Base-by-base conservation (phyloP, 2,888 invertebrate species). In the Reticulitermes lucifugus region DNA sequence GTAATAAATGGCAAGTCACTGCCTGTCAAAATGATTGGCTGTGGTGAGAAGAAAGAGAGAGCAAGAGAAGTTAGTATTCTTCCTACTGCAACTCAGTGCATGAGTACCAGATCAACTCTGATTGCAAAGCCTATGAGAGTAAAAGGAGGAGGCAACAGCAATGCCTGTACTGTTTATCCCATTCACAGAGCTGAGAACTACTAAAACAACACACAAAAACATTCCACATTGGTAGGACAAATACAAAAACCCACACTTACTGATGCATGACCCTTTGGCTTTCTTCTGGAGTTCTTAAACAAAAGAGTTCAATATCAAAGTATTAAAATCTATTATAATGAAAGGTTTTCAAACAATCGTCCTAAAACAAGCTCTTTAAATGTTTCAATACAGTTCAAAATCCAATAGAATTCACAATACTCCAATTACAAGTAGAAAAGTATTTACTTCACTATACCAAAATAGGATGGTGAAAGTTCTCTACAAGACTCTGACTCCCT, bases 241-340 rank as follows among this genome's bases (percentile, higher is more conserved):
- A 75, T 60, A 60, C 60, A 60, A n/a, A 21, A 65, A 83, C 51
- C 22, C 65, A 82, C 77, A 88, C 88, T 88, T 88, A 88, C 88
- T 86, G 88, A 22, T 70, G 81, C 86, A 82, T 87, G 88, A 85
- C 88, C 88, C 84, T 88, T 88, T 86, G 86, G 88, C 86, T 88
- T 88, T 87, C 88, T 88, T 86, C 88, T 87, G 79, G 88, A 87
- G 82, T 88, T 88, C 88, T 88, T 88, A 87, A 88, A 88, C 87
- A 86, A 87, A 87, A 86, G 86, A 87, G 85, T 82, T 79, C 73
- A 84, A 84, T 70, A 70, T 46, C 25, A 43, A 81, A 65, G 70
- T 65, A 25, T 81, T 46, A 81, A 65, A 77, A 65, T 65, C 6
- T 65, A n/a, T 12, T 65, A n/a, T 65, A 65, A 2, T 9, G 7